phyloP scores from a whole-genome alignment of 2,113 vertebrate genomes.

The Tachysurus vachellii region DNA sequence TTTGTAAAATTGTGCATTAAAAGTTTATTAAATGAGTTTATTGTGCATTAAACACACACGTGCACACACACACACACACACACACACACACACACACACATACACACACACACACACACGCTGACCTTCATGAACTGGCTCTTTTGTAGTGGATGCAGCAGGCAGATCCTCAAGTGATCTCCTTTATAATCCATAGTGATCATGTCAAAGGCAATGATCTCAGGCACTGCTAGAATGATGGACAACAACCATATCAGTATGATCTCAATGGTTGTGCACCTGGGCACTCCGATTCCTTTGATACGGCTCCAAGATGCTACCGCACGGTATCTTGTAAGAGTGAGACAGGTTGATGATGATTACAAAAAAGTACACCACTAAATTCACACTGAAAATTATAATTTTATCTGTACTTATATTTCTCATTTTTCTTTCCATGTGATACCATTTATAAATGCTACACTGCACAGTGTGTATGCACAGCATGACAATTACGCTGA shows the following conservation, averaged over 20 bases:
- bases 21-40: background rate
- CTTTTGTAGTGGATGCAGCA: constrained; percentile 86
- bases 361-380: background rate
- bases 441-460: background rate
- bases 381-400: background rate
- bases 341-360: background rate
- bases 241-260: constrained; percentile 92
- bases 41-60: background rate
- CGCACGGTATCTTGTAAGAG: constrained; percentile 83
- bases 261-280: constrained; percentile 92
- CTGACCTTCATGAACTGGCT: constrained; percentile 88
- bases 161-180: constrained; percentile 80
- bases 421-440: background rate
- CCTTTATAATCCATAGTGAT: constrained; percentile 86
- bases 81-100: background rate
- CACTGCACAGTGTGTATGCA: background rate
- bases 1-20: background rate
- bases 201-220: constrained; percentile 91
- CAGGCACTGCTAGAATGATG: constrained; percentile 86
- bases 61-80: background rate
- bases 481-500: background rate
- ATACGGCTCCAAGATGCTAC: constrained; percentile 94
- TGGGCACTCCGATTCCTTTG: constrained; percentile 91
- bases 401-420: background rate
- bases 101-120: background rate